Conservation (phyloP, 92 coral and sea anemone species). For the Muricea muricata region DNA sequence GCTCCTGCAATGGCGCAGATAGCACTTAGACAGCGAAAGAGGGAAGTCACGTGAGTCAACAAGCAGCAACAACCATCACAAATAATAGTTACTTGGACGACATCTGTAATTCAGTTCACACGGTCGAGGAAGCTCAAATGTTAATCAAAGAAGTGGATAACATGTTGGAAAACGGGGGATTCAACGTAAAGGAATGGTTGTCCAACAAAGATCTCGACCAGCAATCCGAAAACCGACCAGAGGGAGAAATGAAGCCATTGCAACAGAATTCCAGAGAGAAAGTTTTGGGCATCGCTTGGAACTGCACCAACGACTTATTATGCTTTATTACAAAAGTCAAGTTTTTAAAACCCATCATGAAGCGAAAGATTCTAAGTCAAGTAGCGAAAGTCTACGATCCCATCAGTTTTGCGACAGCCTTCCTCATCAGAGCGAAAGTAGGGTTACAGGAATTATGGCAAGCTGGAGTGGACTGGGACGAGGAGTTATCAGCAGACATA, state of each 20-base stretch:
- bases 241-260: neutral
- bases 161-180: too few species aligned
- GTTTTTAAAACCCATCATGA: neutral
- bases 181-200: conserved; percentile 61
- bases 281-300: neutral
- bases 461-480: conserved; percentile 43
- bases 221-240: neutral
- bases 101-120: conserved; percentile 63
- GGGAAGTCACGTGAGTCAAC: conserved; percentile 39
- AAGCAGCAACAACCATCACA: conserved; percentile 59
- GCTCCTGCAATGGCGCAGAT: conserved; percentile 54
- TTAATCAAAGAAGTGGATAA: conserved; percentile 46
- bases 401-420: neutral
- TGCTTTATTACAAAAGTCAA: conserved; percentile 7
- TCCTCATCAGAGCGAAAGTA: neutral
- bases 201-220: conserved; percentile 24
- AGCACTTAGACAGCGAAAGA: conserved; percentile 67
- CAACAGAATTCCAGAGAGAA: neutral
- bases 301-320: neutral
- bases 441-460: conserved; percentile 49
- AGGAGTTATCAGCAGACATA: conserved; percentile 16
- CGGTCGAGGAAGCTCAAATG: conserved; percentile 45
- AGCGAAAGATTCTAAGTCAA: conserved; percentile 9
- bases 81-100: conserved; percentile 70
- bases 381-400: conserved; percentile 9